Evolutionary conservation across 2,113 vertebrate genomes (phyloP).

Genomic region (Callorhinus ursinus): DNA sequence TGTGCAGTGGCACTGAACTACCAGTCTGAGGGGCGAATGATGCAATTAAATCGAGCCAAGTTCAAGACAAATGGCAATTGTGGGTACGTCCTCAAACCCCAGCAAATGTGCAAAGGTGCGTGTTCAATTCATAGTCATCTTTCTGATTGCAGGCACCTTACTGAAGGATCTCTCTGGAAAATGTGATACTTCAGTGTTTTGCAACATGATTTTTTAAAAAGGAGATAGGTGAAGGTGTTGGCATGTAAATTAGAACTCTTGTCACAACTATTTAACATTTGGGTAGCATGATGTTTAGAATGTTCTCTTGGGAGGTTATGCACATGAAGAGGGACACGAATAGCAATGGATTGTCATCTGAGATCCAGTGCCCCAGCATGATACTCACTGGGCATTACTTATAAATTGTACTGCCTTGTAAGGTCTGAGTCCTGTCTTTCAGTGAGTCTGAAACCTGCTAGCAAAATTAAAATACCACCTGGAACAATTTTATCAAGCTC

Average conservation of each 20-base stretch:
- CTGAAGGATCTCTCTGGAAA: neutral
- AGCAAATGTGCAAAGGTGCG: conserved; percentile 97
- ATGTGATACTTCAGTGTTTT: neutral
- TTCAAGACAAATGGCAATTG: conserved; percentile 96
- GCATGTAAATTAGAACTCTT: neutral
- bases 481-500: neutral
- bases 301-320: neutral
- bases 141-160: neutral
- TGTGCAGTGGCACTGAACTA: conserved; percentile 96
- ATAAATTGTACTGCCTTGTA: neutral
- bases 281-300: neutral
- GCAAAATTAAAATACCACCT: neutral
- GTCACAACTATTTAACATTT: neutral
- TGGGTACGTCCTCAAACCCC: conserved; percentile 97
- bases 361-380: neutral
- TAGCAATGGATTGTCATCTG: neutral
- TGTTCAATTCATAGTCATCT: fast-evolving
- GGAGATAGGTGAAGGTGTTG: neutral
- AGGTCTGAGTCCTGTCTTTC: neutral
- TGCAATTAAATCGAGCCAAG: conserved; percentile 98
- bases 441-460: neutral
- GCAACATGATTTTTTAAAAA: neutral
- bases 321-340: neutral
- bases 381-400: neutral
- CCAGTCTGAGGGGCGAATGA: conserved; percentile 97